Conservation (phyloP, 2,888 invertebrate species). For the Exocentrus adspersus region DNA sequence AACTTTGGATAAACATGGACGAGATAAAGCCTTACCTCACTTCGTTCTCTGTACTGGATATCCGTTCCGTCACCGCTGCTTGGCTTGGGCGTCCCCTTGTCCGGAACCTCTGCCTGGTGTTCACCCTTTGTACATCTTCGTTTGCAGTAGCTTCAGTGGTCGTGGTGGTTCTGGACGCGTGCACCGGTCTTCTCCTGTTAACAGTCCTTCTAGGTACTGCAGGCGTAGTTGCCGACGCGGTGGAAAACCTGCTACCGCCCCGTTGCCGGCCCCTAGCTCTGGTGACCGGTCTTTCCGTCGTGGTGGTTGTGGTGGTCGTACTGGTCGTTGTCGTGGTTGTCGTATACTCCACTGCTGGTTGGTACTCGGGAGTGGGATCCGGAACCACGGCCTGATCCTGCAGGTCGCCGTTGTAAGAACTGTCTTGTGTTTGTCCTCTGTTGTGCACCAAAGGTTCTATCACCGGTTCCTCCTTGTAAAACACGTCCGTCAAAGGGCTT, state of each 20-base stretch:
- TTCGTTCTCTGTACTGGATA: slow-evolving; percentile 49
- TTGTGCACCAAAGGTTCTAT: slow-evolving; percentile 37
- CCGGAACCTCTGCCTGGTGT: slow-evolving; percentile 54
- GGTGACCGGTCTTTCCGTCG: slow-evolving; percentile 45
- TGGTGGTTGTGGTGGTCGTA: slow-evolving; percentile 53
- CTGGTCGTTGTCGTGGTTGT: slow-evolving; percentile 16
- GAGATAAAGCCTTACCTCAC: slow-evolving; percentile 18
- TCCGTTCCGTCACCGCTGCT: slow-evolving; percentile 43
- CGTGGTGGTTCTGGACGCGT: slow-evolving; percentile 46
- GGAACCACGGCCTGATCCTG: slow-evolving; percentile 65
- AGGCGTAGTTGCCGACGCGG: slow-evolving; percentile 66
- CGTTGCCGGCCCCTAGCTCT: slow-evolving; percentile 62
- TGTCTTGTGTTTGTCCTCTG: slow-evolving; percentile 25
- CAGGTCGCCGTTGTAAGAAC: slow-evolving; percentile 64
- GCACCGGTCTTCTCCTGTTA: slow-evolving; percentile 62
- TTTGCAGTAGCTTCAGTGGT: slow-evolving; percentile 47
- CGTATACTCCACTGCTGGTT: slow-evolving; percentile 42
- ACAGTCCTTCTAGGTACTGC: slow-evolving; percentile 58
- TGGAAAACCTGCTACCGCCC: slow-evolving; percentile 59
- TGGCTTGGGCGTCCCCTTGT: slow-evolving; percentile 55
- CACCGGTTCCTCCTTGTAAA: slow-evolving; percentile 6
- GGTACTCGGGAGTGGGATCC: slow-evolving; percentile 38
- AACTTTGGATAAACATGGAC: neutral
- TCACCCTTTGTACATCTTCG: slow-evolving; percentile 37
- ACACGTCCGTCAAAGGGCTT: slow-evolving; percentile 21